These are phyloP conservation scores for Athalia circularis DNA, from an alignment of 2,888 invertebrate genomes.

Conservation along the genomic window DNA sequence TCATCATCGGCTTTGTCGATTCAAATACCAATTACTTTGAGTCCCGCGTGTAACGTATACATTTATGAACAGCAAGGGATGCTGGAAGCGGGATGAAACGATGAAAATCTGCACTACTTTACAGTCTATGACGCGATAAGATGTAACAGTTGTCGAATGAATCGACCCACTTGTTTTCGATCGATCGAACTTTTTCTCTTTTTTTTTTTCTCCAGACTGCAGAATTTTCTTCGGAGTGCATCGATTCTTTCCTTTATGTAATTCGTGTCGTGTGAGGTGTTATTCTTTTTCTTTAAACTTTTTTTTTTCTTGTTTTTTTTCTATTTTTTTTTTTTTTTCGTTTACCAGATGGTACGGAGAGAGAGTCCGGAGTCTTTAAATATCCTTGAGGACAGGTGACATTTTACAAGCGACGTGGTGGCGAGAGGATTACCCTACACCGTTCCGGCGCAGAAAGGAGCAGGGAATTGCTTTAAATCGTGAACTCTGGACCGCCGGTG, in stretches of 20 bases:
- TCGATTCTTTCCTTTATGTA: no score
- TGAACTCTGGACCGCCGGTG: conserved; percentile 34
- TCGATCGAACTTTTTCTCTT: no score
- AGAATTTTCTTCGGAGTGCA: no score
- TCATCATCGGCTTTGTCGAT: conserved; percentile 5
- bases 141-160: no score
- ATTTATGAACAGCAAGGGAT: background rate
- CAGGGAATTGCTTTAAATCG: conserved; percentile 40
- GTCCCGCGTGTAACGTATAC: background rate
- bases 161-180: no score
- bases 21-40: conserved; percentile 19
- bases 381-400: conserved; percentile 29
- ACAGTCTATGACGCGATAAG: no score
- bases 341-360: background rate
- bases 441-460: background rate
- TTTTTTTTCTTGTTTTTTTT: no score
- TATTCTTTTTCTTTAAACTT: no score
- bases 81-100: conserved; percentile 9
- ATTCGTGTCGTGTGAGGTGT: no score
- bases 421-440: conserved; percentile 30
- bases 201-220: no score
- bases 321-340: background rate
- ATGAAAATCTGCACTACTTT: background rate
- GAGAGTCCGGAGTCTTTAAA: conserved; percentile 26
- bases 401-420: conserved; percentile 23